phyloP scores from a whole-genome alignment of 2,797 vertebrate species.

The Gastrophryne carolinensis region DNA sequence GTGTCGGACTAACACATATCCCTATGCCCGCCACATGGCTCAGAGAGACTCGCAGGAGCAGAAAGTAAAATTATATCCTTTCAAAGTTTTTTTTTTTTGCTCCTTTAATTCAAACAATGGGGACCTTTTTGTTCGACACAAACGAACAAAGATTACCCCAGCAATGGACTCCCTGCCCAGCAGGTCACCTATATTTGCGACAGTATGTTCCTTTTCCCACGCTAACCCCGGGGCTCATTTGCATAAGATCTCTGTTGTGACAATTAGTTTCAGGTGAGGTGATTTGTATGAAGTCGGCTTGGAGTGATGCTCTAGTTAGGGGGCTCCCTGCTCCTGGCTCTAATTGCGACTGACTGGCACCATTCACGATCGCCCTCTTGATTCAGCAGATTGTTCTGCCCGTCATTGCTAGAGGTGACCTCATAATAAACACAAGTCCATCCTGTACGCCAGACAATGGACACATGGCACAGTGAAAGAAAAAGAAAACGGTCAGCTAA shows the following conservation, averaged over 20 bases:
- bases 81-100: conserved; percentile 60
- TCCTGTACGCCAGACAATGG: conserved; percentile 74
- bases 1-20: conserved; percentile 58
- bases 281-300: conserved; percentile 88
- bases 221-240: conserved; percentile 97
- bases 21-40: conserved; percentile 63
- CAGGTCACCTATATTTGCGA: conserved; percentile 95
- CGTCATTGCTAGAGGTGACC: conserved; percentile 84
- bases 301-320: conserved; percentile 74
- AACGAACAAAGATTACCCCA: conserved; percentile 92
- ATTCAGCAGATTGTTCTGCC: conserved; percentile 83
- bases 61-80: conserved; percentile 65
- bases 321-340: conserved; percentile 85
- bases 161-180: conserved; percentile 88
- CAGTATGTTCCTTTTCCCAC: conserved; percentile 91
- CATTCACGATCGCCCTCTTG: conserved; percentile 94
- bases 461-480: background rate
- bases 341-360: conserved; percentile 99
- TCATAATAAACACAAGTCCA: conserved; percentile 79
- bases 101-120: conserved; percentile 68
- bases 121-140: conserved; percentile 73
- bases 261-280: conserved; percentile 99
- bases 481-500: background rate
- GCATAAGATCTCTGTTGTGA: conserved; percentile 91
- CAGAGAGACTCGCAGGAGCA: conserved; percentile 74